Evolutionary conservation across 2,888 invertebrate genomes (phyloP).

Genomic region (Lutraria lutraria): DNA sequence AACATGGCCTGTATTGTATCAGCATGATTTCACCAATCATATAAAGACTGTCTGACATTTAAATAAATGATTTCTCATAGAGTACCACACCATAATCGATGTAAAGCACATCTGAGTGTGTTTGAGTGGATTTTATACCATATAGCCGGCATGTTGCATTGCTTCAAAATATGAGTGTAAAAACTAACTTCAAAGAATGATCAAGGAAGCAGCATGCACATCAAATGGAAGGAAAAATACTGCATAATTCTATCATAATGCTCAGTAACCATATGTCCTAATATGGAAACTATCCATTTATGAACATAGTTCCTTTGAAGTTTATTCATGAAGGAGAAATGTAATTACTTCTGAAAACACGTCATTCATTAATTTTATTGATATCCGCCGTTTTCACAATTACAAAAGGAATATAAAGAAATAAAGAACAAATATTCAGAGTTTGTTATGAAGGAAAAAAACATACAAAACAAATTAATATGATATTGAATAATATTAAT

Average conservation of each 20-base stretch:
- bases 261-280: slow-evolving; percentile 22
- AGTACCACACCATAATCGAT: neutral
- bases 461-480: neutral
- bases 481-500: neutral
- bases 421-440: neutral
- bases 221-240: neutral
- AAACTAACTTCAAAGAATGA: neutral
- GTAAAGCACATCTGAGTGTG: neutral
- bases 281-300: neutral
- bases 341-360: neutral
- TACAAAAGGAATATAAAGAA: neutral
- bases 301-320: neutral
- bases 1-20: neutral
- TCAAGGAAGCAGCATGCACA: neutral
- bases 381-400: neutral
- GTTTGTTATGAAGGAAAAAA: slow-evolving; percentile 15
- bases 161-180: neutral
- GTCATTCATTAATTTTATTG: slow-evolving; percentile 18
- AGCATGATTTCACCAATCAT: slow-evolving; percentile 1
- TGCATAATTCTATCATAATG: neutral
- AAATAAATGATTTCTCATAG: slow-evolving; percentile 1
- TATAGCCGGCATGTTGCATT: neutral
- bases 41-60: neutral
- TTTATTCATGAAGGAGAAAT: neutral
- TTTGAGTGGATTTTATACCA: neutral